Evolutionary conservation across 2,797 vertebrate species (phyloP), one percentile per base, ranked within the genome.

Genomic region (Rhabdophis nuchalis): DNA sequence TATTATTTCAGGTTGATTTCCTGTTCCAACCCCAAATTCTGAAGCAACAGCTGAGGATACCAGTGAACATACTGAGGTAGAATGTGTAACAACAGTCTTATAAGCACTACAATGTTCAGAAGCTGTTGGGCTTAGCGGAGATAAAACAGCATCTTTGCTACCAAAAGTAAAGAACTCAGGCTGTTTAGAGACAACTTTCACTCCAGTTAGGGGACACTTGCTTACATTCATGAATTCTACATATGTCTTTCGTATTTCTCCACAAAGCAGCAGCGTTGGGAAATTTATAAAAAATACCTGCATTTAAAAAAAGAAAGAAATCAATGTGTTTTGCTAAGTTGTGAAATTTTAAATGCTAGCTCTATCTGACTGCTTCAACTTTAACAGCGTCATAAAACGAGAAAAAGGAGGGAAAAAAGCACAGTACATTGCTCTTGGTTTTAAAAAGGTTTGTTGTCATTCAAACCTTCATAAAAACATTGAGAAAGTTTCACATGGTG

Each of bases 231-330:
- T 98, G 97, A 99, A 99, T 96, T 99, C 99, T 52, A 99, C 99
- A 60, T 98, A 99, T 0, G 99, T 98, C 97, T 99, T 99, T 89
- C 98, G 97, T 95, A 99, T 99, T 97, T 99, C 99, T 82, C 99
- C 99, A 94, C 99, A 99, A 29, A 99, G 98, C 93, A 99, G 98
- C 32, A 98, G 99, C 5, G 99, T 99, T 92, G 99, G 99, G 95
- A 99, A 99, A 97, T 99, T 98, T 96, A 99, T 98, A 94, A 99
- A 99, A 97, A 99, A 99, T 13, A 99, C 99, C 99, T 99, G 97
- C 61, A 95, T 95, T 91, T 96, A 91, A 82, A 82, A 96, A 93
- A 94, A 93, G 58, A 95, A 97, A 96, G 95, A 96, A 52, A 36
- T 96, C 89, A 86, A 94, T 77, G 97, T 94, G n/a, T 91, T 4